Conservation (phyloP, 2,888 invertebrate genomes). For the Allolobophora icterica region DNA sequence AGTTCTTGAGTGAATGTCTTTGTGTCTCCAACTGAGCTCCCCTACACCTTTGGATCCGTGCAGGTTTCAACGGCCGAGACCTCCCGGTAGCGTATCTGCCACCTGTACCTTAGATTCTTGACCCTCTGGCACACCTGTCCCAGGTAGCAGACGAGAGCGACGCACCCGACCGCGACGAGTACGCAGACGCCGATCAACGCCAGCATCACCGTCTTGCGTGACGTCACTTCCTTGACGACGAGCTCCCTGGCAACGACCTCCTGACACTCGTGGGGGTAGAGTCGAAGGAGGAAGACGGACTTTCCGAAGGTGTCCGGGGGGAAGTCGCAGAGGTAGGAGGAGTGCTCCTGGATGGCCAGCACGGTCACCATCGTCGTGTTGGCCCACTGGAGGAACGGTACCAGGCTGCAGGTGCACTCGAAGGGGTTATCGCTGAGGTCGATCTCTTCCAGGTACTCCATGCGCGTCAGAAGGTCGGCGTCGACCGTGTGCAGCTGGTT, state of each 20-base stretch:
- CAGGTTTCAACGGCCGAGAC: constrained; percentile 48
- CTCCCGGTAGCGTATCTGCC: constrained; percentile 51
- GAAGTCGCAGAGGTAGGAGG: constrained; percentile 43
- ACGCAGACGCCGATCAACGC: constrained; percentile 28
- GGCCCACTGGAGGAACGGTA: constrained; percentile 48
- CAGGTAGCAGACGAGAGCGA: constrained; percentile 42
- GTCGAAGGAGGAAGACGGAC: constrained; percentile 38
- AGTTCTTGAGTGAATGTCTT: background rate
- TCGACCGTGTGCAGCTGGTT: constrained; percentile 47
- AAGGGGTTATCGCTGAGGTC: constrained; percentile 48
- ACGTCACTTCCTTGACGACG: constrained; percentile 10
- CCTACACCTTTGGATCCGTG: constrained; percentile 12
- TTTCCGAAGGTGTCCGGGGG: constrained; percentile 41
- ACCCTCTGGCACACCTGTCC: constrained; percentile 46
- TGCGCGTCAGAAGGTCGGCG: constrained; percentile 35
- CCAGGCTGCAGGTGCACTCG: constrained; percentile 47
- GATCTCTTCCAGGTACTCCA: constrained; percentile 48
- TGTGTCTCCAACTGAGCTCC: background rate
- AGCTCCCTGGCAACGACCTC: constrained; percentile 36
- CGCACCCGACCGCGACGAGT: constrained; percentile 22
- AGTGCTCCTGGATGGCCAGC: constrained; percentile 36
- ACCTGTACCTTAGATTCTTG: constrained; percentile 48
- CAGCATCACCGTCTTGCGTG: constrained; percentile 12
- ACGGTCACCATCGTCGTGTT: constrained; percentile 47
- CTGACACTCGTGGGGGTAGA: constrained; percentile 33